Percentiles rank a stretch among this genome's conserved stretches.
Evolutionary conservation across 2,113 vertebrate species (phyloP).

Genomic region (Choloepus hoffmanni): DNA sequence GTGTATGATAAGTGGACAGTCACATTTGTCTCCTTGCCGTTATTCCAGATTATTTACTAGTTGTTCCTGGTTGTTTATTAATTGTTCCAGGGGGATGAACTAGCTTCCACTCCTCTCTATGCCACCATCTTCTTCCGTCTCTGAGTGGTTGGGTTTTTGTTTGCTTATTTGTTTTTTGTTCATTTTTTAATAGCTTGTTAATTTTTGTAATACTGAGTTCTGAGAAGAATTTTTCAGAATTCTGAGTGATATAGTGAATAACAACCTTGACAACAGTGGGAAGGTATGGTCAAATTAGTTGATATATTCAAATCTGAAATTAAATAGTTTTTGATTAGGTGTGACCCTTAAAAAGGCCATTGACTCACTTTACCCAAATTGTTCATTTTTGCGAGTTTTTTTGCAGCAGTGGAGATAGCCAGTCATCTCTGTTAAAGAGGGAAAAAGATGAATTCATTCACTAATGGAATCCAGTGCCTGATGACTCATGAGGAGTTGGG

Average conservation of each 20-base stretch:
- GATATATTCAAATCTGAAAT: conserved; percentile 10
- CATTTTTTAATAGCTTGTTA: not conserved
- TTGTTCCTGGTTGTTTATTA: too few species aligned
- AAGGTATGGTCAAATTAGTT: not conserved
- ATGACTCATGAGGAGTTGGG: conserved; percentile 58
- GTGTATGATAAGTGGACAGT: too few species aligned
- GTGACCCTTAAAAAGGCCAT: not conserved
- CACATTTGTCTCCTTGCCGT: too few species aligned
- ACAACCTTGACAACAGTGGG: not conserved
- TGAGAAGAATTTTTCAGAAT: not conserved
- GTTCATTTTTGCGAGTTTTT: conserved; percentile 4
- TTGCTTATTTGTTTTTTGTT: not conserved
- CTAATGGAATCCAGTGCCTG: conserved; percentile 50
- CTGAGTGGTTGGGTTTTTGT: not conserved
- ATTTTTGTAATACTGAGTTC: not conserved
- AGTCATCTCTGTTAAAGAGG: conserved; percentile 16
- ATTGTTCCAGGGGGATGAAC: too few species aligned
- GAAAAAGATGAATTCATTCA: conserved; percentile 40
- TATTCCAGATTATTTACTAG: too few species aligned
- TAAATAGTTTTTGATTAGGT: conserved; percentile 35
- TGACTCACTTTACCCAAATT: not conserved
- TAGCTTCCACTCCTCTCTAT: too few species aligned
- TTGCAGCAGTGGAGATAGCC: not conserved
- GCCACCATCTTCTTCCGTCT: too few species aligned
- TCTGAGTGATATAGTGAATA: not conserved